Conservation (phyloP, 2,888 invertebrate genomes). For the Anthophora plumipes region DNA sequence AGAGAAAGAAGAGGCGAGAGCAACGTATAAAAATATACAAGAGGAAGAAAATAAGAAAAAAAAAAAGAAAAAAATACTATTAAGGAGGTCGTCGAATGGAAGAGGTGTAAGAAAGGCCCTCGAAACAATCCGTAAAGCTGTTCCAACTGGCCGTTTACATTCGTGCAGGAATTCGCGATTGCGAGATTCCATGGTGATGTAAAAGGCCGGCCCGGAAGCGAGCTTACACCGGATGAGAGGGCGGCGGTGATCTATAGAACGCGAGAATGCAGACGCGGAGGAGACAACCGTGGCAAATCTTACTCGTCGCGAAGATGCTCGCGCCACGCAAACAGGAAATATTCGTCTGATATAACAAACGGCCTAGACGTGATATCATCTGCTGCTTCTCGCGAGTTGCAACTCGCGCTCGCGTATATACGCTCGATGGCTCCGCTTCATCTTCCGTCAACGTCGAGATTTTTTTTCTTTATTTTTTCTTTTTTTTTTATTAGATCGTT, state of each 20-base stretch:
- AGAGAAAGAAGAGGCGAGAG: not conserved
- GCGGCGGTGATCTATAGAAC: constrained; percentile 47
- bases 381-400: not conserved
- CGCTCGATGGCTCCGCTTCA: constrained; percentile 9
- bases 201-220: constrained; percentile 38
- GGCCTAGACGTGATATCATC: constrained; percentile 39
- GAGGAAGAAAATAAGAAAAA: not conserved
- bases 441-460: not conserved
- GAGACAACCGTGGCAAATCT: constrained; percentile 26
- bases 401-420: not conserved
- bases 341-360: constrained; percentile 47
- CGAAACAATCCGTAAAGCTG: constrained; percentile 74
- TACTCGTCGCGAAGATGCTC: not conserved
- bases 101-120: constrained; percentile 3
- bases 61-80: too few relatives aligned
- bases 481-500: constrained; percentile 22
- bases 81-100: not conserved
- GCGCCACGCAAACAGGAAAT: constrained; percentile 40
- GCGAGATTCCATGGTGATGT: constrained; percentile 75
- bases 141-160: constrained; percentile 75
- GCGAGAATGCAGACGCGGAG: constrained; percentile 35
- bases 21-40: not conserved
- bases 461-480: too few relatives aligned
- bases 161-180: constrained; percentile 80
- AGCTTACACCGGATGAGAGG: constrained; percentile 20